Conservation (phyloP, 2,113 vertebrate genomes). For the Maccullochella peelii region DNA sequence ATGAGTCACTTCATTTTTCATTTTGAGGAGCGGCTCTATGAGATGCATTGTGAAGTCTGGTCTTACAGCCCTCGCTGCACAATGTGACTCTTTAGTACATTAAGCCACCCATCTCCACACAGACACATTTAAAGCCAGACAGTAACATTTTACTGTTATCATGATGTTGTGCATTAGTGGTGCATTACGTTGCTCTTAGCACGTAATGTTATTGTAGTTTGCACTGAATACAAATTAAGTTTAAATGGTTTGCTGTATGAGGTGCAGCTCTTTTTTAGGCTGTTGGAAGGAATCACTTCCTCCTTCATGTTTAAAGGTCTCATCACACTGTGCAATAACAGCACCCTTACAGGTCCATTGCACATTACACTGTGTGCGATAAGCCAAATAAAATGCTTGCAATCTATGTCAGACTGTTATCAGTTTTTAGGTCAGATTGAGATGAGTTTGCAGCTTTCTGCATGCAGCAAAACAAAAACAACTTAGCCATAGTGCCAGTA, state of each 20-base stretch:
- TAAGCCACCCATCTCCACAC: conserved; percentile 50
- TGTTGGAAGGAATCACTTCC: neutral
- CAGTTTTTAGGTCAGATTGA: neutral
- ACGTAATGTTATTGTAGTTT: conserved; percentile 54
- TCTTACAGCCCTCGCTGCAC: conserved; percentile 10
- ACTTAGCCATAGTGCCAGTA: neutral
- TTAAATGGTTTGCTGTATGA: conserved; percentile 19
- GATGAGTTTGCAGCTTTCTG: neutral
- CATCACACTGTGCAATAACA: neutral
- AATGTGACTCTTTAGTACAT: conserved; percentile 65
- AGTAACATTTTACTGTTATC: conserved; percentile 48
- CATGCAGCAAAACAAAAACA: neutral
- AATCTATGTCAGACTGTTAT: neutral
- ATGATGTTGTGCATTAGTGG: conserved; percentile 61
- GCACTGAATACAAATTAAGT: conserved; percentile 62
- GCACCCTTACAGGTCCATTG: neutral
- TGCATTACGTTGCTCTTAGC: conserved; percentile 64
- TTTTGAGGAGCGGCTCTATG: conserved; percentile 42
- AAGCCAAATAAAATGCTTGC: neutral
- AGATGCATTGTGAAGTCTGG: conserved; percentile 48
- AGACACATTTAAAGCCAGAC: conserved; percentile 60
- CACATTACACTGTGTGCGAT: neutral
- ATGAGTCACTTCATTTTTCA: conserved; percentile 68
- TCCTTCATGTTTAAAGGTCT: conserved; percentile 16
- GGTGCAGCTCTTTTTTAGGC: neutral